Evolutionary conservation across 2,113 vertebrate species (phyloP), one percentile per base, ranked within the genome.

Genomic region (Triplophysa dalaica): DNA sequence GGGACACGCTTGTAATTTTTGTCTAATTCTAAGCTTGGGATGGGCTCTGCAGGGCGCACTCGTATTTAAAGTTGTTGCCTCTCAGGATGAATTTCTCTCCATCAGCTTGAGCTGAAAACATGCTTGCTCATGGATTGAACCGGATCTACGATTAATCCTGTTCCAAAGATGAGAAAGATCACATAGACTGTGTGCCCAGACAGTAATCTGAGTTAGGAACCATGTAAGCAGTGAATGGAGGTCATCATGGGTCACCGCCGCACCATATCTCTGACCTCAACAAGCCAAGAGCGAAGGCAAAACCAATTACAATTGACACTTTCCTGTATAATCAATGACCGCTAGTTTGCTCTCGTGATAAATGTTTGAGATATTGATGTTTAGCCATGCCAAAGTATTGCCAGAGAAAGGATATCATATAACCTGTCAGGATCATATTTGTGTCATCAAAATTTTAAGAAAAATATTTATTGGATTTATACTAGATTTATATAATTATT

Each of bases 71-170:
- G 19, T 73, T 60, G 29, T 73, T 6, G 52, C 17, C 52, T 54
- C 16, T n/a, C n/a, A 21, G 52, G 29, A 72, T 12, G 41, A 33
- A n/a, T 19, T 7, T 70, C 22, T 61, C 60, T 79, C 82, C 16
- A 17, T 56, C 64, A 77, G 56, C 63, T 69, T 70, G 24, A 72
- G 52, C 10, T 24, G 61, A 38, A 67, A 62, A 80, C 77, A 85
- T 74, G 78, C 73, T 61, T 74, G 48, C 69, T 80, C 48, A 58
- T 48, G 77, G 77, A 85, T 85, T 85, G 69, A 85, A 73, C 70
- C 19, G 7, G 70, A 78, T 77, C 81, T 50, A 45, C n/a, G 67
- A 68, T 80, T 79, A 85, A 85, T 82, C 81, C 58, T 45, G 74
- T 66, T 67, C 64, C 52, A 66, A 45, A 68, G 75, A 83, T 82